Conservation (phyloP, 1,140 invertebrate genomes). For the Listronotus oregonensis region DNA sequence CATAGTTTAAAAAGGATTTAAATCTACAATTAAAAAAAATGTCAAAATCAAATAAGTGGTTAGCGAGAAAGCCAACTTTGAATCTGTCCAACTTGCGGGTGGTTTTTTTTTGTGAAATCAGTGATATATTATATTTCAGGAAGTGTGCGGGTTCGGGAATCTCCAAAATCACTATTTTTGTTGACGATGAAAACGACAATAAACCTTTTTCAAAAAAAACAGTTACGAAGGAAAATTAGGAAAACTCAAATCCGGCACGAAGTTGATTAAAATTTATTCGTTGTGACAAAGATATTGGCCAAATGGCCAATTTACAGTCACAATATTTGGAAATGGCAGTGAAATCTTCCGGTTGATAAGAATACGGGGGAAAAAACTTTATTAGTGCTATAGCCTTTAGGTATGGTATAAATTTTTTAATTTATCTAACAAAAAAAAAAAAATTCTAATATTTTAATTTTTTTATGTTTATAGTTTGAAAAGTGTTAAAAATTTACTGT, state of each 20-base stretch:
- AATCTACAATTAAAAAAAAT: too few relatives aligned
- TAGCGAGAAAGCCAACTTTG: too few relatives aligned
- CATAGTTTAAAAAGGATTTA: too few relatives aligned
- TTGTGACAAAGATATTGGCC: constrained; percentile 80
- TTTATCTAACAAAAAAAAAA: too few relatives aligned
- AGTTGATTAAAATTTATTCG: constrained; percentile 69
- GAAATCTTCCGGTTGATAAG: constrained; percentile 78
- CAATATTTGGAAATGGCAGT: constrained; percentile 74
- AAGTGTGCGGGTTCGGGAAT: constrained; percentile 61
- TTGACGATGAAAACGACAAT: constrained; percentile 92
- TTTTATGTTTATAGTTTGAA: too few relatives aligned
- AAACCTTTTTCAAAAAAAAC: constrained; percentile 76
- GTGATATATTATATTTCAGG: constrained; percentile 48
- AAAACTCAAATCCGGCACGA: constrained; percentile 78
- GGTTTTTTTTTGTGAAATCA: too few relatives aligned
- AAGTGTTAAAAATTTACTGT: too few relatives aligned
- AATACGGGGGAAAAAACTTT: constrained; percentile 67
- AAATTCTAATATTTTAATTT: too few relatives aligned
- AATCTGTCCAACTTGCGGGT: too few relatives aligned
- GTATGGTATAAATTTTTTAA: too few relatives aligned
- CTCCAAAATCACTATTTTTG: constrained; percentile 77
- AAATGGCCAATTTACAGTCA: constrained; percentile 78
- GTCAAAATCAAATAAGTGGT: too few relatives aligned
- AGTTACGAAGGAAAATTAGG: constrained; percentile 80
- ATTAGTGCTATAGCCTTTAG: constrained; percentile 59